These are phyloP conservation scores for Leptopilina myrica DNA, from an alignment of 2,888 invertebrate genomes.

Conservation along the genomic window DNA sequence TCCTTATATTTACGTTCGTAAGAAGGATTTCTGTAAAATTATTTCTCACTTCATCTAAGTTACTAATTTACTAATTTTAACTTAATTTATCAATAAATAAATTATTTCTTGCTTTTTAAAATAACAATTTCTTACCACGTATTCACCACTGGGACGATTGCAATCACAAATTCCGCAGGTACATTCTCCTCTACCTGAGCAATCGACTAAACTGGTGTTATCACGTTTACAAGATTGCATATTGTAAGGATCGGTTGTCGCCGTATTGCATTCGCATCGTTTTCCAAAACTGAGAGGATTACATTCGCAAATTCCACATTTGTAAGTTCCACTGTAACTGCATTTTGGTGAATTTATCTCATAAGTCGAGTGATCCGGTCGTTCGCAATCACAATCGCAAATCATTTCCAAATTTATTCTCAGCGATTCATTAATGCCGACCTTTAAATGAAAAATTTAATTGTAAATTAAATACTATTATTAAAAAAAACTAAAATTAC, in stretches of 20 bases:
- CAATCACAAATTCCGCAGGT: conserved; percentile 91
- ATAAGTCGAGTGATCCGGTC: conserved; percentile 76
- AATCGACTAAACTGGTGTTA: conserved; percentile 82
- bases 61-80: no score
- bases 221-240: conserved; percentile 83
- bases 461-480: not conserved
- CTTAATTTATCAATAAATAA: no score
- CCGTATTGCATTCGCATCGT: conserved; percentile 89
- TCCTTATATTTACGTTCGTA: not conserved
- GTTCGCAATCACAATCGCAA: conserved; percentile 97
- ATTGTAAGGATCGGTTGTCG: conserved; percentile 67
- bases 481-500: not conserved
- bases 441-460: conserved; percentile 56
- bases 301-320: conserved; percentile 95
- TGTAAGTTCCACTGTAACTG: conserved; percentile 86
- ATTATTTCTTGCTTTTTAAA: no score
- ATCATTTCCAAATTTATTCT: conserved; percentile 93
- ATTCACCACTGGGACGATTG: conserved; percentile 75
- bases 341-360: conserved; percentile 84
- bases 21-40: no score
- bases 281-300: conserved; percentile 88
- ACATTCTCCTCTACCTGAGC: conserved; percentile 88
- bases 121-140: not conserved
- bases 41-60: no score
- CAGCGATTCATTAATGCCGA: conserved; percentile 94